Percentiles rank a stretch among this genome's conserved stretches.
Conservation (phyloP, 64 coral and sea anemone genomes). For the Pocillopora verrucosa region DNA sequence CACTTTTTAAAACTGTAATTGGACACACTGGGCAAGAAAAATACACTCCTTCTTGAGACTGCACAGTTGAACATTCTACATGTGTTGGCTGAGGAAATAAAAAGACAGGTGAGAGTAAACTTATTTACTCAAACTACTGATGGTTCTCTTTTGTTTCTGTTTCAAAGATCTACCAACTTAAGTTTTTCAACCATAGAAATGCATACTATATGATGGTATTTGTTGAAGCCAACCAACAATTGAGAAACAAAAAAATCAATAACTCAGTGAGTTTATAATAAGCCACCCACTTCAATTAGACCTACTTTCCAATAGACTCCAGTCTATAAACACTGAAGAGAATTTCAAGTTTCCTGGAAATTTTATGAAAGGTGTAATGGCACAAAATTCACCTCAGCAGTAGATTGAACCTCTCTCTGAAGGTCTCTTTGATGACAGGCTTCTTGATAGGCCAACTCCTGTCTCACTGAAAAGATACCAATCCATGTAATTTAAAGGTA, state of each 20-base stretch:
- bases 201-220: no score
- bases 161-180: no score
- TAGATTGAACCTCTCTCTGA: neutral
- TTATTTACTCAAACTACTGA: no score
- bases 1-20: constrained; percentile 27
- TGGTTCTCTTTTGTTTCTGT: no score
- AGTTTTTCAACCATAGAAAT: no score
- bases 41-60: constrained; percentile 70
- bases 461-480: constrained; percentile 2
- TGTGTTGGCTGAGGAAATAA: constrained; percentile 32
- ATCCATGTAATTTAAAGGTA: neutral
- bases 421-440: neutral
- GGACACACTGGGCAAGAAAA: constrained; percentile 83
- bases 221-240: no score
- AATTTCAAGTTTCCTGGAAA: no score
- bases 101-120: neutral
- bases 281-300: no score
- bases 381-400: constrained; percentile 3
- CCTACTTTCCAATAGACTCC: no score
- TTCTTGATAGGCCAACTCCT: neutral
- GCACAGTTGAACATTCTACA: constrained; percentile 61
- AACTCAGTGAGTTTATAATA: no score
- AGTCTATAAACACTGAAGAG: no score
- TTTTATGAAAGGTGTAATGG: neutral
- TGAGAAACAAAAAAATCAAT: no score